phyloP scores from a whole-genome alignment of 2,797 vertebrate genomes.

The Limosa lapponica region DNA sequence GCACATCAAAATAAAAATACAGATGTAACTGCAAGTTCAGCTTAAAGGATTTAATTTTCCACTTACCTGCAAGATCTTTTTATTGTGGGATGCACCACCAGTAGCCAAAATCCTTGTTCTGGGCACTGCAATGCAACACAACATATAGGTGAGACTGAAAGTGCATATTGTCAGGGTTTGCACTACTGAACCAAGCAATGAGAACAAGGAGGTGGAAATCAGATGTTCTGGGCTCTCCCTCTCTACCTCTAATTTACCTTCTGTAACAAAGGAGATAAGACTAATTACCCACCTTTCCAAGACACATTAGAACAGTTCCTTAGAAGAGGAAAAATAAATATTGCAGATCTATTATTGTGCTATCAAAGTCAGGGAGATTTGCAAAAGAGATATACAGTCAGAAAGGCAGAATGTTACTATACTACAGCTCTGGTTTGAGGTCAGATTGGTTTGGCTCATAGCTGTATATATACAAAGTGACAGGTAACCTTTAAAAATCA shows the following conservation, averaged over 20 bases:
- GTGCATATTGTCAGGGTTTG: neutral
- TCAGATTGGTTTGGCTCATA: neutral
- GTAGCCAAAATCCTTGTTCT: constrained; percentile 91
- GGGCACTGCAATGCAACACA: constrained; percentile 80
- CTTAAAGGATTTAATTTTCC: neutral
- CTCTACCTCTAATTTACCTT: neutral
- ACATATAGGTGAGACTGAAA: neutral
- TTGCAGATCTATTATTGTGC: neutral
- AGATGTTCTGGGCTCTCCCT: neutral
- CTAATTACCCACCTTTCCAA: constrained; percentile 9
- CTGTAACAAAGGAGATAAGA: neutral
- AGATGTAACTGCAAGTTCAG: neutral
- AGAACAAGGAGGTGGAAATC: neutral
- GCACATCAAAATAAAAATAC: neutral
- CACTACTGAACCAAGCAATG: neutral
- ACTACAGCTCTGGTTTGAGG: constrained; percentile 1
- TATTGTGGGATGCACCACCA: constrained; percentile 91
- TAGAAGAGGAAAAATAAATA: constrained; percentile 9
- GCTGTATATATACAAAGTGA: constrained; percentile 35
- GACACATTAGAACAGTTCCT: neutral
- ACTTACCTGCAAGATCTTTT: constrained; percentile 88
- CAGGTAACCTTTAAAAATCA: constrained; percentile 62
- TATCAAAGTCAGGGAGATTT: constrained; percentile 6
- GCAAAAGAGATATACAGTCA: neutral
- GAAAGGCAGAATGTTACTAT: neutral